These are phyloP conservation scores for Dasypus novemcinctus DNA, from an alignment of 2,113 vertebrate species.

Conservation along the genomic window DNA sequence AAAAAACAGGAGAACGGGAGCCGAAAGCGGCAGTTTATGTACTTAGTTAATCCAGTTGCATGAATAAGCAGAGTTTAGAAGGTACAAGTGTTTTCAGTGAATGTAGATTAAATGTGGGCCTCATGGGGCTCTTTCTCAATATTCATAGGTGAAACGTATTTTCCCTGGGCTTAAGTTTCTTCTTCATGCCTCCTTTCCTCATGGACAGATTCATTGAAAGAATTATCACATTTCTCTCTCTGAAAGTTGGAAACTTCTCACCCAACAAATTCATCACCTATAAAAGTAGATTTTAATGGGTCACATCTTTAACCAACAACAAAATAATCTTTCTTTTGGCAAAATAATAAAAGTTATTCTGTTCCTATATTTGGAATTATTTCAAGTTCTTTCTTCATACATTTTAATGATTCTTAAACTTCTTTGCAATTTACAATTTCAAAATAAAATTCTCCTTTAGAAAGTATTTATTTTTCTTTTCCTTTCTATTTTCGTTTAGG, in stretches of 20 bases:
- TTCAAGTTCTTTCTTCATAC: constrained; percentile 69
- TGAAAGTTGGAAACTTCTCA: constrained; percentile 52
- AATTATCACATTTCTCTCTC: constrained; percentile 53
- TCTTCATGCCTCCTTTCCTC: constrained; percentile 3
- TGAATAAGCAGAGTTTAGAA: constrained; percentile 68
- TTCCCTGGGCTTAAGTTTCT: constrained; percentile 43
- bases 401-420: constrained; percentile 68
- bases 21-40: constrained; percentile 61
- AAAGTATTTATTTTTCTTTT: constrained; percentile 39
- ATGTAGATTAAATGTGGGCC: constrained; percentile 53
- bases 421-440: constrained; percentile 69
- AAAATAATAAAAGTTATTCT: constrained; percentile 69
- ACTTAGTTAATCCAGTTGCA: constrained; percentile 55
- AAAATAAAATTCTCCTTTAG: constrained; percentile 69
- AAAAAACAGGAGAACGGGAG: constrained; percentile 37
- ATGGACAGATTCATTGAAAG: constrained; percentile 29
- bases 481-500: constrained; percentile 63
- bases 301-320: constrained; percentile 72
- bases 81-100: constrained; percentile 57
- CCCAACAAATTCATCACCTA: constrained; percentile 55
- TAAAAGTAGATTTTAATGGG: constrained; percentile 79
- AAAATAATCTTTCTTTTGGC: constrained; percentile 73
- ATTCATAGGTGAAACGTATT: constrained; percentile 29
- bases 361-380: constrained; percentile 74
- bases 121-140: neutral